Percentiles rank a stretch among this genome's conserved stretches.
These are phyloP conservation scores for Fopius arisanus DNA, from an alignment of 1,140 invertebrate genomes.

Conservation along the genomic window DNA sequence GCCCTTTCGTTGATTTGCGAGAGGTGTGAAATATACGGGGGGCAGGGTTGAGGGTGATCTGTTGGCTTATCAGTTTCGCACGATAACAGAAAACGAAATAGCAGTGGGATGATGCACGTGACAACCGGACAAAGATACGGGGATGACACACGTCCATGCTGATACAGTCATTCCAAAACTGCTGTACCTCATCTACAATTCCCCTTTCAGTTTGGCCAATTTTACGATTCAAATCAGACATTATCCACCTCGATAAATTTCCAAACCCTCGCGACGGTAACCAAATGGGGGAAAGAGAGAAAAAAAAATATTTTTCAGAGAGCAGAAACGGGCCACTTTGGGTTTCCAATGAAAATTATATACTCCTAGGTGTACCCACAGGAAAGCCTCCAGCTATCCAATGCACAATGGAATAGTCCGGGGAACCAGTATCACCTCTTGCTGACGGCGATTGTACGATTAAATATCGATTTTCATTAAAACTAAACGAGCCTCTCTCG, in stretches of 20 bases:
- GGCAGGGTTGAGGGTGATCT: neutral
- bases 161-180: constrained; percentile 15
- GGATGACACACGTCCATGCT: constrained; percentile 18
- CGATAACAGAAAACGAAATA: constrained; percentile 15
- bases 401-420: neutral
- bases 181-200: neutral
- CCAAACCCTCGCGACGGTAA: neutral
- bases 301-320: neutral
- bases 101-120: neutral
- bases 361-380: neutral
- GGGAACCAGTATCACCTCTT: neutral
- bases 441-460: constrained; percentile 20
- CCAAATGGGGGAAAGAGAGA: too few relatives aligned
- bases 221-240: constrained; percentile 33
- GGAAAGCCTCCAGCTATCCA: neutral
- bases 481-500: constrained; percentile 27
- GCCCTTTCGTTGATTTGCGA: constrained; percentile 1
- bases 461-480: constrained; percentile 34
- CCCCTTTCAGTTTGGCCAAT: neutral
- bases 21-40: neutral
- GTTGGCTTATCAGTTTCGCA: constrained; percentile 4
- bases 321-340: neutral
- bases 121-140: constrained; percentile 9
- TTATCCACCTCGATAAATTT: constrained; percentile 36
- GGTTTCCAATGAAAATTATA: neutral